Base-by-base conservation (phyloP, 1,140 invertebrate genomes). In the Drosophila dunni region DNA sequence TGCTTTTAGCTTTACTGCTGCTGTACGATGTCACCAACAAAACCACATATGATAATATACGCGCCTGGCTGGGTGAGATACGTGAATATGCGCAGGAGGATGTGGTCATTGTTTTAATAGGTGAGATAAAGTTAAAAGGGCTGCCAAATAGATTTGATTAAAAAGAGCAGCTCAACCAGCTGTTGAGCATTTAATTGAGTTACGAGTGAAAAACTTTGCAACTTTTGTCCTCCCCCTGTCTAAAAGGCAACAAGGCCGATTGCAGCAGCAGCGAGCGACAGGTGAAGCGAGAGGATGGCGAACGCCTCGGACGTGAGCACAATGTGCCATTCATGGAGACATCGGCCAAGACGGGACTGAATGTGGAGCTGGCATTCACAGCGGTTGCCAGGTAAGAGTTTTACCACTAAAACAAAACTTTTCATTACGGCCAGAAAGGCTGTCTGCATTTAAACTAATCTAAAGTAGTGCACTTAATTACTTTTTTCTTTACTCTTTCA, bases 1-100 rank as follows among this genome's bases (percentile, higher is more conserved):
- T 73, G 11, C 6, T 60, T 60, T 9, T 66, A 97, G 96, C 96
- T 8, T 92, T 98, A 58, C 94, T 99, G 42, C 94, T 98, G 61
- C 95, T 98, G 0, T 98, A 98, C 93, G 98, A 98, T 92, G 96
- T 98, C 60, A 98, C 97, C 44, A 97, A 97, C 90, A 96, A 97
- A 93, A 95, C 94, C 34, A 97, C 97, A 84, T 98, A 96, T 91
- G 96, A 97, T 93, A 97, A 97, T 91, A 97, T 97, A 76, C 95
- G 97, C 81, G 96, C 96, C 24, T 98, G 97, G 97, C 94, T 98
- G 13, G 95, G 96, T 34, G 97, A 98, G 93, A 96, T 98, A 75
- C 94, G 95, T 74, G 96, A 97, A 90, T 97, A 97, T 90, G 97
- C 96, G 34, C 96, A 97, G 81, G 96, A 96, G 80, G 96, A 97